Evolutionary conservation across 2,888 invertebrate species (phyloP).

Genomic region (Teinopalpus imperialis): DNA sequence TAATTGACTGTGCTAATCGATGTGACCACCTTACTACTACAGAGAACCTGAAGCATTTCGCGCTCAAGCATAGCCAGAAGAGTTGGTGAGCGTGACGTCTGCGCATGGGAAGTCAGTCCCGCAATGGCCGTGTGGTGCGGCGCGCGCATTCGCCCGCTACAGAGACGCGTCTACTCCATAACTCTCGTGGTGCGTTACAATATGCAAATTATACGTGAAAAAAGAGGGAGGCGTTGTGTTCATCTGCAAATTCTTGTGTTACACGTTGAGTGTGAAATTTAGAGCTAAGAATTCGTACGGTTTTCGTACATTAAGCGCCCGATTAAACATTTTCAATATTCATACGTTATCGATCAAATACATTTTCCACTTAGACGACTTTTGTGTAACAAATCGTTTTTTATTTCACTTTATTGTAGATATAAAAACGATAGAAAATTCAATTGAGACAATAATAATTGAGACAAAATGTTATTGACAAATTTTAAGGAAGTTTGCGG

Average conservation of each 20-base stretch:
- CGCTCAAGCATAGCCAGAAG: slow-evolving; percentile 29
- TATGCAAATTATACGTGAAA: slow-evolving; percentile 5
- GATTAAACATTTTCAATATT: no score
- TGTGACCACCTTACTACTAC: no score
- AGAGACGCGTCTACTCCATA: slow-evolving; percentile 73
- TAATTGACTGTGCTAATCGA: no score
- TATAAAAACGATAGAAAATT: no score
- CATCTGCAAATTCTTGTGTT: background rate
- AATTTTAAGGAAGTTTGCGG: no score
- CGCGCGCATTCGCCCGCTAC: slow-evolving; percentile 73
- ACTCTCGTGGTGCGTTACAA: slow-evolving; percentile 68
- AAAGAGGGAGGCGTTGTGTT: background rate
- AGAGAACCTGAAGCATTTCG: slow-evolving; percentile 1
- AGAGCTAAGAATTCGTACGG: background rate
- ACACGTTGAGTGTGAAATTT: slow-evolving; percentile 4
- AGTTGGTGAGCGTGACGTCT: slow-evolving; percentile 42
- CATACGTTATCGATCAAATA: no score
- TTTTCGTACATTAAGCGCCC: background rate
- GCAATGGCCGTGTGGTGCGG: slow-evolving; percentile 80
- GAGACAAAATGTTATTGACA: no score
- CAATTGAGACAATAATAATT: no score
- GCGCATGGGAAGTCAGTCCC: slow-evolving; percentile 55
- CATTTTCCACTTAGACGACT: no score
- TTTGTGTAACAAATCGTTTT: no score
- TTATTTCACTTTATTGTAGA: no score